phyloP scores from a whole-genome alignment of 2,113 vertebrate genomes.

The Taxidea taxus region DNA sequence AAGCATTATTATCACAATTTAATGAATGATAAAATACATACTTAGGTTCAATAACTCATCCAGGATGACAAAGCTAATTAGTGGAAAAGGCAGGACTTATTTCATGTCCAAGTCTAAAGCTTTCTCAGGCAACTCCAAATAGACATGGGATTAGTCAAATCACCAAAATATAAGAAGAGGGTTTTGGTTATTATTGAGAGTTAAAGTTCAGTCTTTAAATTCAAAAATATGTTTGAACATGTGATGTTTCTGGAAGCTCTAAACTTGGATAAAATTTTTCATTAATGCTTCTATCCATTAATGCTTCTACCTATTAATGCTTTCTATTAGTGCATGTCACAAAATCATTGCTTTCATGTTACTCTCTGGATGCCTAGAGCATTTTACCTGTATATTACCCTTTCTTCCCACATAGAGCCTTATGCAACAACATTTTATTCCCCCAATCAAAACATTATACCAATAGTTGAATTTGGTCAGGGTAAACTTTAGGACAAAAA shows the following conservation, averaged over 20 bases:
- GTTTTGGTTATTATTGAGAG: neutral
- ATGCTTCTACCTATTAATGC: neutral
- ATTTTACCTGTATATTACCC: neutral
- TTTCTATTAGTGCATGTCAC: neutral
- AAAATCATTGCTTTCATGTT: neutral
- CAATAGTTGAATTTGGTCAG: neutral
- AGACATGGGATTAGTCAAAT: neutral
- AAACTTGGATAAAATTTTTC: neutral
- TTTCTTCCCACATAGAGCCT: neutral
- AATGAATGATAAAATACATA: neutral
- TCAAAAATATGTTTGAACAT: neutral
- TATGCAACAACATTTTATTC: neutral
- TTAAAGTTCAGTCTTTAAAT: neutral
- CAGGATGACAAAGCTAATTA: neutral
- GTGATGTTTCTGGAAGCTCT: neutral
- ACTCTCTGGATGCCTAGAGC: neutral
- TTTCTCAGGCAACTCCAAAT: neutral
- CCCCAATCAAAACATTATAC: neutral
- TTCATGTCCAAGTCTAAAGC: neutral
- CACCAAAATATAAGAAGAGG: neutral
- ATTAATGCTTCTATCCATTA: neutral
- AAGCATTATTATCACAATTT: neutral
- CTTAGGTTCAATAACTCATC: neutral
- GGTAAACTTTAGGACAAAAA: neutral
- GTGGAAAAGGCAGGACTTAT: neutral